A percentile compares a stretch with the other conserved stretches of the same genome.
Conservation (phyloP, 2,888 invertebrate species). For the Hyposoter dolosus region DNA sequence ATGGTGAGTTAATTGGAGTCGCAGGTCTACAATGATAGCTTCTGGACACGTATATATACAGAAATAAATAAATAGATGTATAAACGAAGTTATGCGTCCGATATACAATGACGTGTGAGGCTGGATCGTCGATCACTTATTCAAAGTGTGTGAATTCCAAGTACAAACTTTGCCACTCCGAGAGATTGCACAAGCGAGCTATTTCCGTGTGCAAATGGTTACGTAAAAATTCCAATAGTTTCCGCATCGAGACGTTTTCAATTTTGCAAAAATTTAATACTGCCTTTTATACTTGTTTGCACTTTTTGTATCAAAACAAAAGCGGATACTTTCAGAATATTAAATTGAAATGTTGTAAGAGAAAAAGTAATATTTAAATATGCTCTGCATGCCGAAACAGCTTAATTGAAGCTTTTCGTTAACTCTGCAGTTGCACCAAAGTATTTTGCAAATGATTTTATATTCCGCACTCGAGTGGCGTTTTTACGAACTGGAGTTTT, state of each 20-base stretch:
- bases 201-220: slow-evolving; percentile 1
- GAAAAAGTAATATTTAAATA: neutral
- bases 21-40: slow-evolving; percentile 21
- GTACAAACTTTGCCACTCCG: slow-evolving; percentile 23
- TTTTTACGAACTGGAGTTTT: neutral
- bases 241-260: slow-evolving; percentile 16
- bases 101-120: neutral
- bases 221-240: slow-evolving; percentile 20
- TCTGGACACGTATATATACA: neutral
- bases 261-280: neutral
- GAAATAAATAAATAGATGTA: slow-evolving; percentile 12
- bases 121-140: slow-evolving; percentile 31
- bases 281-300: slow-evolving; percentile 26
- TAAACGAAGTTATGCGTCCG: neutral
- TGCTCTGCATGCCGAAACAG: neutral
- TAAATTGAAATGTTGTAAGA: neutral
- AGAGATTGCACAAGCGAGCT: slow-evolving; percentile 25
- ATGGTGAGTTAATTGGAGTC: slow-evolving; percentile 71
- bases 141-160: slow-evolving; percentile 47
- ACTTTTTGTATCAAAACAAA: neutral
- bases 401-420: neutral
- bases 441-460: neutral
- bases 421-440: too few relatives aligned
- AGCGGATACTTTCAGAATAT: neutral
- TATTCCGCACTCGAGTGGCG: neutral